Evolutionary conservation across 2,888 invertebrate species (phyloP), one percentile per base, ranked within the genome.

Genomic region (Pterobdella sp.): DNA sequence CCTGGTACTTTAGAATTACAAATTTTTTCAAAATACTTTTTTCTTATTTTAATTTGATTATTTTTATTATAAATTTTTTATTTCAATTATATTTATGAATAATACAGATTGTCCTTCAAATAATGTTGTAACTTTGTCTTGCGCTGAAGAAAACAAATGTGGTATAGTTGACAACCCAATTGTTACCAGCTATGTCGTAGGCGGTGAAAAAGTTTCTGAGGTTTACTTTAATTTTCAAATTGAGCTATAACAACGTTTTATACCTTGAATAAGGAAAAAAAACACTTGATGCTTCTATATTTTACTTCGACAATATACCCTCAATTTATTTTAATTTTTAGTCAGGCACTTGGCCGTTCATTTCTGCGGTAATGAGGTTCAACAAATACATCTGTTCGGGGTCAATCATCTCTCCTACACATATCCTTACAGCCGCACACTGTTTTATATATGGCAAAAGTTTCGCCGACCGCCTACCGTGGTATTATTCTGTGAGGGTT

Each of bases 341-440:
- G 35, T 68, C 64, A 10, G 77, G 75, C 1, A n/a, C 66, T 35
- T 78, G 78, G 77, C 78, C 78, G 22, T 78, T 77, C 77, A 73
- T 74, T 63, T 76, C 71, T 7, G 74, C 76, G 7, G 71, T 77
- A 7, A 74, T 76, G 66, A 73, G 74, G 68, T 71, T 72, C 10
- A 74, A 74, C 36, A 37, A 36, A 10, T 76, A 76, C 71, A 52
- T 73, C n/a, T 78, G 78, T 73, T 74, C 75, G 0, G 77, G 72
- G 0, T 72, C 71, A 31, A 68, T 78, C 34, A 71, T 78, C 49
- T 36, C 42, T n/a, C 52, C 68, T 29, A 32, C 70, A 34, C 76
- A 75, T 75, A 72, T 76, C 10, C 69, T 78, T 37, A 76, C 78
- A 0, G 78, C 77, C 0, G 78, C 76, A 10, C 78, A 78, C 68